Evolutionary conservation across 2,113 vertebrate species (phyloP).

Genomic region (Lamprologus callipterus): DNA sequence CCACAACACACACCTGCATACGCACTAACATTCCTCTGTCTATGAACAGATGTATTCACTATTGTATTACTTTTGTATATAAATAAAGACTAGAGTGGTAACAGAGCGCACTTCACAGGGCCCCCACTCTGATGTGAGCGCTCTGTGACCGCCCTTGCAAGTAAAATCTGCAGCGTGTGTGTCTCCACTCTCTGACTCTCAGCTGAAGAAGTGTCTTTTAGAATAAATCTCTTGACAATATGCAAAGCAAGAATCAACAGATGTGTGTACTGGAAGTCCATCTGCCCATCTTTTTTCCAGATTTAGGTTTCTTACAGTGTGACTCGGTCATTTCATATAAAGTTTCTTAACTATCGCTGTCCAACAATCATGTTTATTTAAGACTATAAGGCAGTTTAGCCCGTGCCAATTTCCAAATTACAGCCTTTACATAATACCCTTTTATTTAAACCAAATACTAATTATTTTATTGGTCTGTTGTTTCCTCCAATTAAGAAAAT

Average conservation of each 20-base stretch:
- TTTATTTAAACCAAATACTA: background rate
- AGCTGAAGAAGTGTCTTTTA: too few species aligned
- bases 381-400: background rate
- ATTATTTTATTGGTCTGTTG: background rate
- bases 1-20: too few species aligned
- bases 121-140: too few species aligned
- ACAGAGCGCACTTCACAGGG: too few species aligned
- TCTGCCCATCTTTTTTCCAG: background rate
- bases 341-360: background rate
- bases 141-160: too few species aligned
- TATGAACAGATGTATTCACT: too few species aligned
- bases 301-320: background rate
- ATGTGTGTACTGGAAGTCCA: background rate
- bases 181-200: too few species aligned
- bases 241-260: background rate
- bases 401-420: accelerated
- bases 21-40: too few species aligned
- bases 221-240: too few species aligned
- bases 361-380: background rate
- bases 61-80: too few species aligned
- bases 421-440: background rate
- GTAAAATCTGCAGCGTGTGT: too few species aligned
- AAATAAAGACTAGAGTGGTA: too few species aligned
- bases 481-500: background rate
- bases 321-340: background rate